Conservation (phyloP, 2,888 invertebrate genomes). For the Pasiphila rectangulata region DNA sequence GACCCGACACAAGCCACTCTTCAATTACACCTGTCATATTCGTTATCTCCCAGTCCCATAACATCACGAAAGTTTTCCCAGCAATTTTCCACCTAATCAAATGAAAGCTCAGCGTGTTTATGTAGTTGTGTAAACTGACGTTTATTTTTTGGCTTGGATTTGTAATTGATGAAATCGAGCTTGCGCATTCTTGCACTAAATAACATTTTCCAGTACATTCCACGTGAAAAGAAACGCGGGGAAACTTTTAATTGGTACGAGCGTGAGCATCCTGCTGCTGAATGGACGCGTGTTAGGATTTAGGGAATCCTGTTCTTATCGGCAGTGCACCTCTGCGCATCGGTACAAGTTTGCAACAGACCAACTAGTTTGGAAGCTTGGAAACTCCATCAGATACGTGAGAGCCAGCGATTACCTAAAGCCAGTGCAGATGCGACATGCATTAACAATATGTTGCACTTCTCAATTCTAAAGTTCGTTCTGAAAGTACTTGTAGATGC, state of each 20-base stretch:
- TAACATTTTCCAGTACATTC: constrained; percentile 16
- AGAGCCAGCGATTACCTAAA: constrained; percentile 66
- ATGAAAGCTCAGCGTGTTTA: constrained; percentile 29
- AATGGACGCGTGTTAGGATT: constrained; percentile 60
- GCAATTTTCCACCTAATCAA: constrained; percentile 36
- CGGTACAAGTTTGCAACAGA: constrained; percentile 69
- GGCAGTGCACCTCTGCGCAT: constrained; percentile 64
- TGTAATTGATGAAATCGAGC: constrained; percentile 9
- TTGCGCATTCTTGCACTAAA: constrained; percentile 4
- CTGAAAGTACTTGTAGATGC: constrained; percentile 8
- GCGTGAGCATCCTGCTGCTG: constrained; percentile 46
- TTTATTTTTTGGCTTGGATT: background rate
- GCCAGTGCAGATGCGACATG: constrained; percentile 42
- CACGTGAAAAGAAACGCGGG: constrained; percentile 35
- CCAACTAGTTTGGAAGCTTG: constrained; percentile 77
- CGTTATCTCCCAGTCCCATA: constrained; percentile 46
- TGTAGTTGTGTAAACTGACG: constrained; percentile 21
- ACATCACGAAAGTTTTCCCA: constrained; percentile 33
- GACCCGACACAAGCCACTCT: constrained; percentile 50
- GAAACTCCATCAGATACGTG: constrained; percentile 78
- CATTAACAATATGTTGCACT: constrained; percentile 41
- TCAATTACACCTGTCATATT: constrained; percentile 52
- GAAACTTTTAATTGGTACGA: constrained; percentile 65
- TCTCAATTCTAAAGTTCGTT: constrained; percentile 18
- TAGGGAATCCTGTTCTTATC: constrained; percentile 70